phyloP scores from a whole-genome alignment of 2,797 vertebrate species.

The Picus viridis region DNA sequence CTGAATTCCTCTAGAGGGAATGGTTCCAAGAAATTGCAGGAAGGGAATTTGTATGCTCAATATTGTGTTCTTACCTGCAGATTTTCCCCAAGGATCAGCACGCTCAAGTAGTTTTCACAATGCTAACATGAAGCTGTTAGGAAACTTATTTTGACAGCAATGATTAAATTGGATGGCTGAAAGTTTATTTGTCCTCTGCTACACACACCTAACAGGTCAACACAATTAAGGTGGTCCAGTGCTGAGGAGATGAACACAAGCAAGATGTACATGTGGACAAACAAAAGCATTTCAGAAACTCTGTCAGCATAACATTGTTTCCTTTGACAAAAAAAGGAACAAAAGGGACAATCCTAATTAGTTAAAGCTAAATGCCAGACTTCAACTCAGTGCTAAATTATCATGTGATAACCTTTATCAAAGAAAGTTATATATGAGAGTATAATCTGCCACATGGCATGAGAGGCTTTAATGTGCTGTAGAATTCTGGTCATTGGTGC shows the following conservation, averaged over 20 bases:
- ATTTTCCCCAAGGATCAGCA: background rate
- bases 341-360: background rate
- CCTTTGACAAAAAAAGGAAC: background rate
- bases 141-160: background rate
- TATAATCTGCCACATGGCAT: fast-evolving
- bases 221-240: background rate
- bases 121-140: background rate
- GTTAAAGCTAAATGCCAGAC: background rate
- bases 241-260: background rate
- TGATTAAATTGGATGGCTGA: background rate
- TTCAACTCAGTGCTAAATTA: background rate
- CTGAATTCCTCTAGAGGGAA: background rate
- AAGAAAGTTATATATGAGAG: background rate
- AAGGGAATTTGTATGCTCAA: background rate
- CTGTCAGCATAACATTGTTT: background rate
- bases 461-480: background rate
- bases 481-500: background rate
- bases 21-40: background rate
- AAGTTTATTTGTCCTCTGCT: background rate
- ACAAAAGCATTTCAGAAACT: background rate
- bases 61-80: background rate
- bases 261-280: background rate
- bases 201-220: background rate
- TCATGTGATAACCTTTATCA: background rate
- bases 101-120: background rate